Conservation (phyloP, 2,113 vertebrate genomes). For the Hemiscyllium ocellatum region DNA sequence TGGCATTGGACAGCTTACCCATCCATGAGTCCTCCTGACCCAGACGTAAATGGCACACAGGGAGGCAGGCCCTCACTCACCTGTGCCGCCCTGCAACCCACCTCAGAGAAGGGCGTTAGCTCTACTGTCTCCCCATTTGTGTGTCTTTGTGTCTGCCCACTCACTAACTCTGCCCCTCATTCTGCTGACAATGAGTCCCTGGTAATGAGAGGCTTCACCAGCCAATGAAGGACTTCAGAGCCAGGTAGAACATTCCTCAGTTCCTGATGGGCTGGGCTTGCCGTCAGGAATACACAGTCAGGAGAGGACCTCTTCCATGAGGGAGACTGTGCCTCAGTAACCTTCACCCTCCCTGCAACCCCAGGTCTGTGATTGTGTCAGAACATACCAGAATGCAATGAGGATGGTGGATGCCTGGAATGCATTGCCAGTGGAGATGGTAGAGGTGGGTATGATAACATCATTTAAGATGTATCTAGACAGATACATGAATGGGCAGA, state of each 20-base stretch:
- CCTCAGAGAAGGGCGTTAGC: neutral
- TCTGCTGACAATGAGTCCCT: neutral
- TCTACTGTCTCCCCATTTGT: neutral
- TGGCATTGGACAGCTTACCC: neutral
- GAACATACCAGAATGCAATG: too few relatives aligned
- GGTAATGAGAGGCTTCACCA: neutral
- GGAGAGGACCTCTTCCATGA: neutral
- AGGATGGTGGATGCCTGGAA: too few relatives aligned
- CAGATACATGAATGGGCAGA: too few relatives aligned
- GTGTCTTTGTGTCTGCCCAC: neutral
- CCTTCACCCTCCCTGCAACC: neutral
- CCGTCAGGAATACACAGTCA: neutral
- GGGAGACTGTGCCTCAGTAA: neutral
- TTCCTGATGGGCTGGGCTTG: neutral
- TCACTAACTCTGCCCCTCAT: neutral
- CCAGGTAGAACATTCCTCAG: neutral
- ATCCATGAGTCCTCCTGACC: neutral
- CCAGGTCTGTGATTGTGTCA: too few relatives aligned
- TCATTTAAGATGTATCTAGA: too few relatives aligned
- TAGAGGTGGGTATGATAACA: too few relatives aligned
- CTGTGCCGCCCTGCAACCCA: neutral
- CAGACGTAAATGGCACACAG: neutral
- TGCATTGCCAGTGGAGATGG: too few relatives aligned
- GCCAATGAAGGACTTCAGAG: neutral
- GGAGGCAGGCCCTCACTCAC: neutral